Evolutionary conservation across 53 echinoderm and acorn worm species (phyloP).

Genomic region (Temnopleurus reevesii): DNA sequence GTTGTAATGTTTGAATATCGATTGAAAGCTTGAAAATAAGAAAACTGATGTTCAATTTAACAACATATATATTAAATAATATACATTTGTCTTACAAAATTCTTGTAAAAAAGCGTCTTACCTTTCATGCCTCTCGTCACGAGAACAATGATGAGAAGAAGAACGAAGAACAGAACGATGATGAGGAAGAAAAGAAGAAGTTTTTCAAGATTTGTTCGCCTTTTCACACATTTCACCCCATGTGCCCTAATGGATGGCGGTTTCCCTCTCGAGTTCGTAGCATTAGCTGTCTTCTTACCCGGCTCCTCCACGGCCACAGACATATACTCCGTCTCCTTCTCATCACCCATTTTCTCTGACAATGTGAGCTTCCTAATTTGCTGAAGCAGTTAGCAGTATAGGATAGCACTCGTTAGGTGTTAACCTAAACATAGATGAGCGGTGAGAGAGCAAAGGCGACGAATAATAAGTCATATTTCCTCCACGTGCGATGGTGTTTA

Average conservation of each 20-base stretch:
- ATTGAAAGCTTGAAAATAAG: too few relatives aligned
- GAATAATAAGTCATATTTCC: slow-evolving; percentile 45
- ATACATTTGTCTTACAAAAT: too few relatives aligned
- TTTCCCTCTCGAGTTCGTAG: slow-evolving; percentile 19
- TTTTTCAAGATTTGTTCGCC: slow-evolving; percentile 45
- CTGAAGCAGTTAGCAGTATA: neutral
- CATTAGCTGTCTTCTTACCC: slow-evolving; percentile 35
- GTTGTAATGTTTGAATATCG: too few relatives aligned
- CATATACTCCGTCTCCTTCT: slow-evolving; percentile 43
- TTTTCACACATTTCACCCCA: slow-evolving; percentile 47
- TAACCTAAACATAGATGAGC: neutral
- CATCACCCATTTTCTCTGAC: slow-evolving; percentile 31
- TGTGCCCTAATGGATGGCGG: slow-evolving; percentile 24
- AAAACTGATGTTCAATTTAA: too few relatives aligned
- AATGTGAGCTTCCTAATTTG: slow-evolving; percentile 1
- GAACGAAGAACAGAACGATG: slow-evolving; percentile 27
- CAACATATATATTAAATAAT: too few relatives aligned
- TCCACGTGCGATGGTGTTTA: slow-evolving; percentile 48
- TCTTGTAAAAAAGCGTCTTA: too few relatives aligned
- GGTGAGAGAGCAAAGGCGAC: slow-evolving; percentile 18
- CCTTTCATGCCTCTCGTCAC: slow-evolving; percentile 23
- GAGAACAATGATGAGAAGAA: slow-evolving; percentile 35
- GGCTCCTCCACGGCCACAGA: slow-evolving; percentile 54
- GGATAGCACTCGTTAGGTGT: neutral
- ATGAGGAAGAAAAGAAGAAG: slow-evolving; percentile 33